Evolutionary conservation across 2,113 vertebrate species (phyloP).

Genomic region (Sinocyclocheilus maitianheensis): DNA sequence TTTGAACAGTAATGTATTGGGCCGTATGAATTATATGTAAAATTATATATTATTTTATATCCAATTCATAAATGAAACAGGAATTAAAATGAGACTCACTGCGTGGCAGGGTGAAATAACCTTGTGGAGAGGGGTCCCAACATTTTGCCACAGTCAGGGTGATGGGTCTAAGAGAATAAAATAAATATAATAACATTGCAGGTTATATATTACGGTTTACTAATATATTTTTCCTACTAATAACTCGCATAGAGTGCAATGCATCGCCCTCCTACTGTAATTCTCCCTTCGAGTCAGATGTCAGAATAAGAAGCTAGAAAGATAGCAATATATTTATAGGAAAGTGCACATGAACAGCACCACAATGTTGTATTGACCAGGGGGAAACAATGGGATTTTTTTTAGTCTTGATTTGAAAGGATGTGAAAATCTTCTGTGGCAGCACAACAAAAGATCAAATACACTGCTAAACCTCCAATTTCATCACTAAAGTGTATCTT

Average conservation of each 20-base stretch:
- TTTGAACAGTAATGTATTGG: background rate
- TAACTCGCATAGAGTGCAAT: background rate
- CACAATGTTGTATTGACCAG: background rate
- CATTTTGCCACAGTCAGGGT: slow-evolving; percentile 90
- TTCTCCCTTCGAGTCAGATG: background rate
- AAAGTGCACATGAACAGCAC: background rate
- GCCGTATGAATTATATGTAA: background rate
- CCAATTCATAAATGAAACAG: background rate
- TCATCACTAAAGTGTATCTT: background rate
- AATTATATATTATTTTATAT: background rate
- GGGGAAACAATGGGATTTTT: background rate
- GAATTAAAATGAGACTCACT: slow-evolving; percentile 73
- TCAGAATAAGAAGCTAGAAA: background rate
- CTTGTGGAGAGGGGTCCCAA: slow-evolving; percentile 89
- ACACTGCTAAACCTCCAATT: background rate
- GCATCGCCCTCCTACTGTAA: background rate
- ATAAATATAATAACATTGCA: background rate
- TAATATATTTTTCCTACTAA: background rate
- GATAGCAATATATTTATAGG: background rate
- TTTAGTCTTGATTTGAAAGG: background rate
- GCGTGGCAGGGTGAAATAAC: slow-evolving; percentile 88
- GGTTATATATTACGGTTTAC: background rate
- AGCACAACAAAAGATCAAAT: background rate
- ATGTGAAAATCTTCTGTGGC: background rate
- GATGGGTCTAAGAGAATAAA: slow-evolving; percentile 72